A percentile compares a stretch with the other conserved stretches of the same genome.
Conservation (phyloP, 2,113 vertebrate genomes). For the Burhinus bistriatus region DNA sequence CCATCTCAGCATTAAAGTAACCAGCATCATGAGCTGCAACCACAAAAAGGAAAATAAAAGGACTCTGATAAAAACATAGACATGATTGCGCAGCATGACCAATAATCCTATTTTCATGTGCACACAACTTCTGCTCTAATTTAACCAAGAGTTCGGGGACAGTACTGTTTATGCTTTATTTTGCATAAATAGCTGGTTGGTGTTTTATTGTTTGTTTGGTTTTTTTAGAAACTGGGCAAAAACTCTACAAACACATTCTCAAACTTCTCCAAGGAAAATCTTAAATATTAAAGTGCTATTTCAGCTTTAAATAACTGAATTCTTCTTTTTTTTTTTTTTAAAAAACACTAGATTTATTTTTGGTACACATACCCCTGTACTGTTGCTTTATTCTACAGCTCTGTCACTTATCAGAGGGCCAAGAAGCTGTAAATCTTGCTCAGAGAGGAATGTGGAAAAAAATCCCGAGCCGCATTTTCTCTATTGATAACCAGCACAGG, state of each 20-base stretch:
- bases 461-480: background rate
- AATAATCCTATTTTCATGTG: background rate
- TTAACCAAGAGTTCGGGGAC: background rate
- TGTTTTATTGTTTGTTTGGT: background rate
- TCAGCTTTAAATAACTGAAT: background rate
- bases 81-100: background rate
- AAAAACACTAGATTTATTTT: background rate
- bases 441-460: background rate
- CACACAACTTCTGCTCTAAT: background rate
- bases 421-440: background rate
- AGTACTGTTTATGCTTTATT: background rate
- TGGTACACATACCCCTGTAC: background rate
- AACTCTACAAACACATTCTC: background rate
- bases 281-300: background rate
- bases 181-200: background rate
- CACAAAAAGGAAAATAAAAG: background rate
- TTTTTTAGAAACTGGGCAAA: background rate
- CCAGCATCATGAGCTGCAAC: conserved; percentile 87
- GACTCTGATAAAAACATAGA: background rate
- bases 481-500: background rate
- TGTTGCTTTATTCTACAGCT: background rate
- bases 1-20: conserved; percentile 86
- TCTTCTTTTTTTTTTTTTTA: too few relatives aligned
- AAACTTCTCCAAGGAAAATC: background rate
- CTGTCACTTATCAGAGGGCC: background rate